phyloP scores from a whole-genome alignment of 2,888 invertebrate genomes.

The Andrena hattorfiana region DNA sequence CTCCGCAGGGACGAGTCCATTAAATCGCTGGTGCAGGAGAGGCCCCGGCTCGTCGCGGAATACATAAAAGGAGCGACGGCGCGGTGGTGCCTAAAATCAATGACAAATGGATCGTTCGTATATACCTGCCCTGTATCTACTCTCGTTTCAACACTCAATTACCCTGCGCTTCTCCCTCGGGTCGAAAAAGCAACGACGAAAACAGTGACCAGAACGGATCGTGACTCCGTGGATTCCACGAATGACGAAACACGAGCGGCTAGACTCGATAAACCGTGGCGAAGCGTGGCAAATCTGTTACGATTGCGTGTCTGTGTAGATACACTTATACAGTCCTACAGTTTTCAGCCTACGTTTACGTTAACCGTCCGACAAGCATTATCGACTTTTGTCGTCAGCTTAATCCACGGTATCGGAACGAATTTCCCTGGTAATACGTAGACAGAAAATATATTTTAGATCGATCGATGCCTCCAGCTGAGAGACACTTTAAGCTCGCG shows the following conservation, averaged over 20 bases:
- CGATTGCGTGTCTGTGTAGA: too few species aligned
- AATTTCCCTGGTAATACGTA: neutral
- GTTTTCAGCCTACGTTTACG: neutral
- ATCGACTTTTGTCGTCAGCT: constrained; percentile 29
- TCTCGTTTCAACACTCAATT: constrained; percentile 34
- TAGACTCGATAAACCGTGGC: neutral
- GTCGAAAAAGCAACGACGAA: neutral
- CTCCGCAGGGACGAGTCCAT: constrained; percentile 51
- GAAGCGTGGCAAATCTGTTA: too few species aligned
- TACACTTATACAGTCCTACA: constrained; percentile 30
- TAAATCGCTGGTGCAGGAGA: constrained; percentile 29
- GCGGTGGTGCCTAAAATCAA: constrained; percentile 46
- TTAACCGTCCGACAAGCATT: neutral
- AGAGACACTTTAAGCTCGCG: constrained; percentile 1
- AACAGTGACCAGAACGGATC: constrained; percentile 9
- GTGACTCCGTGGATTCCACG: constrained; percentile 53
- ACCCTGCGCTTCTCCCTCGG: neutral
- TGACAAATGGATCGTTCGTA: constrained; percentile 39
- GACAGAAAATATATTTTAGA: neutral
- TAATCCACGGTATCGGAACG: constrained; percentile 4
- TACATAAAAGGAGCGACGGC: constrained; percentile 37
- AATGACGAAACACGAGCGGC: constrained; percentile 45
- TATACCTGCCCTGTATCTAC: neutral
- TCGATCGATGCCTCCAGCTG: neutral
- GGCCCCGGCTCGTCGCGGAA: neutral